Percentiles rank a stretch among this genome's conserved stretches.
phyloP scores from a whole-genome alignment of 2,888 invertebrate genomes.

The Teleogryllus oceanicus region DNA sequence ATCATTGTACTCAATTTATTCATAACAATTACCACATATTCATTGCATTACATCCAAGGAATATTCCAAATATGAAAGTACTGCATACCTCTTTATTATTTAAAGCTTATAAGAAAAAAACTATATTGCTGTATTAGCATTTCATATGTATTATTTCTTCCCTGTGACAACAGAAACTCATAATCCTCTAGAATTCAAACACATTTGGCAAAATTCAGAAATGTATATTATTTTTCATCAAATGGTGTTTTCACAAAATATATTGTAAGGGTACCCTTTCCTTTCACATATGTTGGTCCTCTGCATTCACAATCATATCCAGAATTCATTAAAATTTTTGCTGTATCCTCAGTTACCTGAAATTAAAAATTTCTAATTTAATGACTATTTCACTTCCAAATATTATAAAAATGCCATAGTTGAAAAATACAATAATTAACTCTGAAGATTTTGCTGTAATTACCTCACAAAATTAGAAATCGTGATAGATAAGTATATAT shows the following conservation, averaged over 20 bases:
- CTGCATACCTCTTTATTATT: too few species aligned
- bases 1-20: too few species aligned
- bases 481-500: slow-evolving; percentile 36
- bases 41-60: too few species aligned
- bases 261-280: slow-evolving; percentile 85
- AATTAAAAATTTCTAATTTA: slow-evolving; percentile 31
- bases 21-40: too few species aligned
- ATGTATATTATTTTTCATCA: slow-evolving; percentile 53
- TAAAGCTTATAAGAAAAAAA: too few species aligned
- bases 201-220: too few species aligned
- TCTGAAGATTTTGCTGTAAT: slow-evolving; percentile 19
- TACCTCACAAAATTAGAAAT: slow-evolving; percentile 32
- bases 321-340: slow-evolving; percentile 75
- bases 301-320: slow-evolving; percentile 87
- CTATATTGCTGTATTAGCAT: too few species aligned
- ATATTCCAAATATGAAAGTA: too few species aligned
- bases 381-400: neutral
- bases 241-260: slow-evolving; percentile 87
- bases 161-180: too few species aligned
- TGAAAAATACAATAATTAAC: neutral
- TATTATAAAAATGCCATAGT: neutral
- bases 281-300: slow-evolving; percentile 91
- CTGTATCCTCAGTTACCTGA: slow-evolving; percentile 77
- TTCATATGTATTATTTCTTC: too few species aligned
- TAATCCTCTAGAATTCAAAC: too few species aligned